Evolutionary conservation across 2,797 vertebrate species (phyloP).

Genomic region (Sebastes vulpes): DNA sequence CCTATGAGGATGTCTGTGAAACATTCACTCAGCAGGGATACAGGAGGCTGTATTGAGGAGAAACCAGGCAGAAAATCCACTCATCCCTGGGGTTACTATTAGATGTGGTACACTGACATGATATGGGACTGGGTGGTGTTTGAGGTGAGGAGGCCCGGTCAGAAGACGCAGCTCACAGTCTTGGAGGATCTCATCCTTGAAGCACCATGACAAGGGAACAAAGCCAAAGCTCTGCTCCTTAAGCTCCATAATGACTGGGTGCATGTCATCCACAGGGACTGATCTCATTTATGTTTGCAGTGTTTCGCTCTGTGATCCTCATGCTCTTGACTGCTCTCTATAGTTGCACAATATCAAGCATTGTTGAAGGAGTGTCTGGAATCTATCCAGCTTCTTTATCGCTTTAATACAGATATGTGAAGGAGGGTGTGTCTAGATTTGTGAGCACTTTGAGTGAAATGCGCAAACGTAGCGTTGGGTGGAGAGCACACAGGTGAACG

Average conservation of each 20-base stretch:
- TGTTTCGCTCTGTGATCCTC: constrained; percentile 45
- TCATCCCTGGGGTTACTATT: constrained; percentile 74
- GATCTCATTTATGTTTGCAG: constrained; percentile 63
- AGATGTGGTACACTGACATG: constrained; percentile 64
- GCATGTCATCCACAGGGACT: constrained; percentile 62
- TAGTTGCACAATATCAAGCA: constrained; percentile 44
- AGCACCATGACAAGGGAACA: constrained; percentile 66
- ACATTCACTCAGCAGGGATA: constrained; percentile 74
- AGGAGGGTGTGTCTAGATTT: constrained; percentile 39
- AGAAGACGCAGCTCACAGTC: constrained; percentile 46
- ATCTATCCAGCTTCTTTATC: constrained; percentile 53
- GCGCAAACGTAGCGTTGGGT: neutral
- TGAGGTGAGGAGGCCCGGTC: constrained; percentile 56
- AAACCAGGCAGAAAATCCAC: constrained; percentile 85
- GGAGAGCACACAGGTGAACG: constrained; percentile 47
- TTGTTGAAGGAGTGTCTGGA: constrained; percentile 61
- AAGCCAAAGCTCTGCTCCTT: constrained; percentile 59
- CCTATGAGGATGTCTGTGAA: constrained; percentile 60
- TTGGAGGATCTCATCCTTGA: constrained; percentile 63
- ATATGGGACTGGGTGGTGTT: constrained; percentile 40
- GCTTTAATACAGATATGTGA: constrained; percentile 19
- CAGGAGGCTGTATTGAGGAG: constrained; percentile 71
- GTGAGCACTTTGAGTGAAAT: constrained; percentile 39
- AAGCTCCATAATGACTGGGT: constrained; percentile 62
- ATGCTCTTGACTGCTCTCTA: constrained; percentile 6